These are phyloP conservation scores for Peromyscus polionotus DNA, from an alignment of 2,113 vertebrate genomes.

Conservation along the genomic window DNA sequence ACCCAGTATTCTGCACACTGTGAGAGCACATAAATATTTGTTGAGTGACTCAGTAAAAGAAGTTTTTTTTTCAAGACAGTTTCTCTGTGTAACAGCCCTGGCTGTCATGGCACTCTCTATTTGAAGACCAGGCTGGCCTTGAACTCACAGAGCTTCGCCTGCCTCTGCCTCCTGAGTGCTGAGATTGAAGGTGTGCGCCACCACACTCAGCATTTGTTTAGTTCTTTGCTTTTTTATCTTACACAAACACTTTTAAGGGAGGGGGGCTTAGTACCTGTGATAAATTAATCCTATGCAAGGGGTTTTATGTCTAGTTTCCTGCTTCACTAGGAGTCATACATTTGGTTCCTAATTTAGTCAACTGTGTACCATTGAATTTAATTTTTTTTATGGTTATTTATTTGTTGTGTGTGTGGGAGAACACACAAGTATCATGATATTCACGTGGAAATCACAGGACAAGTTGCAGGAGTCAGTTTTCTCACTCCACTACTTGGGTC, in stretches of 20 bases:
- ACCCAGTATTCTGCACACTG: not conserved
- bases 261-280: not conserved
- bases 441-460: not conserved
- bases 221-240: not conserved
- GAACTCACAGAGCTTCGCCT: not conserved
- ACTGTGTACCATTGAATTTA: not conserved
- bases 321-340: not conserved
- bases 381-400: not conserved
- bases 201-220: not conserved
- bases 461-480: not conserved
- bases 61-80: not conserved
- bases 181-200: not conserved
- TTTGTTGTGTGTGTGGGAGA: not conserved
- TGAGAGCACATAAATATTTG: not conserved
- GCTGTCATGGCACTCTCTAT: not conserved
- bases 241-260: not conserved
- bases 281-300: not conserved
- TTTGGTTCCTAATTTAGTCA: not conserved
- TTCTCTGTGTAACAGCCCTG: not conserved
- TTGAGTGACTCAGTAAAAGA: not conserved
- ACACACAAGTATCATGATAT: not conserved
- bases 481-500: not conserved
- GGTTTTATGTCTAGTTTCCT: not conserved
- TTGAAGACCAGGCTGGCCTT: not conserved
- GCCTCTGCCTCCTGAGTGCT: not conserved